Evolutionary conservation across 1,140 invertebrate genomes (phyloP).

Genomic region (Drosophila pectinifera): DNA sequence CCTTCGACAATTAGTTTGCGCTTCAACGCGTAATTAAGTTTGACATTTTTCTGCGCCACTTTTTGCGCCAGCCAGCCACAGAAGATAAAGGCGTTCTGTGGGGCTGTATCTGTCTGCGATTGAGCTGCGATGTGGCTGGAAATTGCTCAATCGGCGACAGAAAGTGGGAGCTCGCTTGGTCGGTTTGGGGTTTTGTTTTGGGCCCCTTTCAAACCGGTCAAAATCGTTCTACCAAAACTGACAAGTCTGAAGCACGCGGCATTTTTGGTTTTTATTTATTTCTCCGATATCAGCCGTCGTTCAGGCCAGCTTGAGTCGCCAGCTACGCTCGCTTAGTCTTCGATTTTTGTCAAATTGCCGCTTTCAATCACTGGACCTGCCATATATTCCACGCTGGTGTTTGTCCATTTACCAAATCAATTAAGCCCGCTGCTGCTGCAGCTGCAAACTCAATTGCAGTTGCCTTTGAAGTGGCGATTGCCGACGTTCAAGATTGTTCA

Average conservation of each 20-base stretch:
- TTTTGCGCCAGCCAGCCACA: conserved; percentile 60
- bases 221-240: conserved; percentile 80
- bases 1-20: conserved; percentile 67
- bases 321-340: conserved; percentile 17
- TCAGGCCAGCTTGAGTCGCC: background rate
- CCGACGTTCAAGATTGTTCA: conserved; percentile 18
- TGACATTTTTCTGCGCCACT: conserved; percentile 75
- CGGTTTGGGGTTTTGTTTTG: conserved; percentile 24
- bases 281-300: conserved; percentile 16
- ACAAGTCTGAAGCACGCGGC: conserved; percentile 60
- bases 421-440: conserved; percentile 71
- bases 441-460: conserved; percentile 62
- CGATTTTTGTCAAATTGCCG: conserved; percentile 45
- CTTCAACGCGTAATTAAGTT: conserved; percentile 80
- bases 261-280: conserved; percentile 41
- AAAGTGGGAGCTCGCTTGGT: conserved; percentile 34
- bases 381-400: conserved; percentile 17
- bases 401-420: conserved; percentile 56
- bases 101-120: conserved; percentile 28
- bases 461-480: conserved; percentile 65
- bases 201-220: conserved; percentile 64
- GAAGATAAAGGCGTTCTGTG: conserved; percentile 41
- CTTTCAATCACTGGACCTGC: conserved; percentile 68
- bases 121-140: conserved; percentile 32
- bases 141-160: conserved; percentile 69